Percentiles rank a stretch among this genome's conserved stretches.
Evolutionary conservation across 2,888 invertebrate genomes (phyloP).

Genomic region (Heliothis peltigera): DNA sequence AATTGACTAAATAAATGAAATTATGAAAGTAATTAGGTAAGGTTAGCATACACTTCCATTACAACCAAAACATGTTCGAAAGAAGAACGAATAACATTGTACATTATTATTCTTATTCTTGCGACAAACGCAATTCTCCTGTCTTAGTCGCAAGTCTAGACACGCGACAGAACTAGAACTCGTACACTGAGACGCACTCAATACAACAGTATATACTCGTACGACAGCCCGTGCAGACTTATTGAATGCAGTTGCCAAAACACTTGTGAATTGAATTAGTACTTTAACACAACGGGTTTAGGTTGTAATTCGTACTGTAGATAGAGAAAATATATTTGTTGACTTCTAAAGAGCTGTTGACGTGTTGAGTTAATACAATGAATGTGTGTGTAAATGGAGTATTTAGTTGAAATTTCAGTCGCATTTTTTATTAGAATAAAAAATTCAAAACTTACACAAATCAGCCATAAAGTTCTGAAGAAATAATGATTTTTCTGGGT

Average conservation of each 20-base stretch:
- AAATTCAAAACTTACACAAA: too few relatives aligned
- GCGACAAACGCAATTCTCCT: not conserved
- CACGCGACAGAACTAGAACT: slow-evolving; percentile 29
- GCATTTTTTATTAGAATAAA: too few relatives aligned
- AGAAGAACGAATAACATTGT: not conserved
- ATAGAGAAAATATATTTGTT: slow-evolving; percentile 53
- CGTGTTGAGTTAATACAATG: slow-evolving; percentile 60
- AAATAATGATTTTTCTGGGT: too few relatives aligned
- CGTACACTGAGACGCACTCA: slow-evolving; percentile 71
- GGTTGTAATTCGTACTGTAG: slow-evolving; percentile 22
- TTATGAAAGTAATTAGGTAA: too few relatives aligned
- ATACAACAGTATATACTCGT: slow-evolving; percentile 55
- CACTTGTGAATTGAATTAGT: slow-evolving; percentile 26
- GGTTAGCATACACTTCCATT: too few relatives aligned
- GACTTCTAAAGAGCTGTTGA: slow-evolving; percentile 66
- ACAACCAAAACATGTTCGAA: not conserved
- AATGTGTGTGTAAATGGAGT: slow-evolving; percentile 31
- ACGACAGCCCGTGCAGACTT: slow-evolving; percentile 53
- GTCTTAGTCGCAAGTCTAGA: slow-evolving; percentile 35
- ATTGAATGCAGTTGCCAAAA: slow-evolving; percentile 35
- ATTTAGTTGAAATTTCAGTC: not conserved
- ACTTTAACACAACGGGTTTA: slow-evolving; percentile 51
- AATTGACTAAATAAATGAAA: too few relatives aligned
- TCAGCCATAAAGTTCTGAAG: too few relatives aligned
- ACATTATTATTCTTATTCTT: not conserved